Evolutionary conservation across 2,888 invertebrate species (phyloP).

Genomic region (Hydraecia micacea): DNA sequence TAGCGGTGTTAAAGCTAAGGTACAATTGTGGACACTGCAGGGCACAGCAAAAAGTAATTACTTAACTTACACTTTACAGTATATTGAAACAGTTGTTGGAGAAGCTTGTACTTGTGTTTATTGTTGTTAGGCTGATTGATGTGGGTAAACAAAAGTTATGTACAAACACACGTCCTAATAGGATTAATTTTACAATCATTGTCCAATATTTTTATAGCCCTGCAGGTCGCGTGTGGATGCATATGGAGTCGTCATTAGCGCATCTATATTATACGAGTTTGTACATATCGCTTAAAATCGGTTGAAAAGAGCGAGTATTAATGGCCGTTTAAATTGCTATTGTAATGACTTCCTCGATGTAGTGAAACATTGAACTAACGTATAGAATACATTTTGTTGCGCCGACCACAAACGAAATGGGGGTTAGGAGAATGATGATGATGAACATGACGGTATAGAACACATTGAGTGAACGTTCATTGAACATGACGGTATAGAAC

Average conservation of each 20-base stretch:
- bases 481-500: no score
- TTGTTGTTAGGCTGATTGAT: background rate
- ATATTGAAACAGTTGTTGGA: background rate
- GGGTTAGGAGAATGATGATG: background rate
- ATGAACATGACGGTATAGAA: no score
- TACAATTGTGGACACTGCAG: no score
- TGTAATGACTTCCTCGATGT: background rate
- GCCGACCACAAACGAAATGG: background rate
- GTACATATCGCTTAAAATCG: background rate
- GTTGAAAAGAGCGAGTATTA: background rate
- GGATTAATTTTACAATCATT: background rate
- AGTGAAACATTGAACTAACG: no score
- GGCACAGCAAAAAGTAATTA: no score
- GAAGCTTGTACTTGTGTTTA: background rate
- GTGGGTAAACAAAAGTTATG: background rate
- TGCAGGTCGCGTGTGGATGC: constrained; percentile 25
- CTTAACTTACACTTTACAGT: no score
- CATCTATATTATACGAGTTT: background rate
- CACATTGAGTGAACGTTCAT: no score
- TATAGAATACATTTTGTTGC: background rate
- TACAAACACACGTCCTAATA: constrained; percentile 7
- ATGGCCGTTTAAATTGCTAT: background rate
- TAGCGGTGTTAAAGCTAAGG: no score
- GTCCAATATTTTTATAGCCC: constrained; percentile 26
- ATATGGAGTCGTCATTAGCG: constrained; percentile 12